phyloP scores from a whole-genome alignment of 2,888 invertebrate genomes.

The Schrankia costaestrigalis region DNA sequence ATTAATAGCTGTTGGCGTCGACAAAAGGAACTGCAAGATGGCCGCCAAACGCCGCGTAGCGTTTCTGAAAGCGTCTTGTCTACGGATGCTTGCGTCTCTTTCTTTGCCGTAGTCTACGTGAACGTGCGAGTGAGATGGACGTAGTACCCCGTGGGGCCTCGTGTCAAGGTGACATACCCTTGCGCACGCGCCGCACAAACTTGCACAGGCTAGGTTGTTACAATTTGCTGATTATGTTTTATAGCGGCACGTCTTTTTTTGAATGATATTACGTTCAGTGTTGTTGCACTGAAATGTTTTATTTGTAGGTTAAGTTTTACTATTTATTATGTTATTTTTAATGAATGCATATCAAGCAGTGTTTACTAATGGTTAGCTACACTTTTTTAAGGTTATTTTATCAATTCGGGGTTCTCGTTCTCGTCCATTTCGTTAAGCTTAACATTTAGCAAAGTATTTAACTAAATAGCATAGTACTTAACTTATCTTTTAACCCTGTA shows the following conservation, averaged over 20 bases:
- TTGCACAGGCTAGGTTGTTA: conserved; percentile 41
- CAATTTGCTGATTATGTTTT: conserved; percentile 39
- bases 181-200: conserved; percentile 42
- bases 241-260: conserved; percentile 18
- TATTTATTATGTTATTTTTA: not conserved
- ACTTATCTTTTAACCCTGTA: too few species aligned
- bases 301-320: conserved; percentile 4
- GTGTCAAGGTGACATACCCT: conserved; percentile 76
- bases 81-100: conserved; percentile 58
- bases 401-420: too few species aligned
- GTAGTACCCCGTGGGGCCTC: conserved; percentile 66
- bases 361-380: too few species aligned
- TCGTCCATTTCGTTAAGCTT: too few species aligned
- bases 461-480: too few species aligned
- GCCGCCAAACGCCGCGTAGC: conserved; percentile 68
- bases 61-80: conserved; percentile 76
- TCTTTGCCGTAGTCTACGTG: conserved; percentile 52
- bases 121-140: conserved; percentile 47
- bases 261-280: conserved; percentile 16
- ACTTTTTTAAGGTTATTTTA: too few species aligned
- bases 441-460: too few species aligned
- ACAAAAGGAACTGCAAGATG: conserved; percentile 71
- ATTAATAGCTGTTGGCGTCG: conserved; percentile 58
- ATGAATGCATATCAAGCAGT: too few species aligned
- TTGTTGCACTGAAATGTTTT: conserved; percentile 25